Conservation (phyloP, 2,888 invertebrate species). For the Dendrolimus pini region DNA sequence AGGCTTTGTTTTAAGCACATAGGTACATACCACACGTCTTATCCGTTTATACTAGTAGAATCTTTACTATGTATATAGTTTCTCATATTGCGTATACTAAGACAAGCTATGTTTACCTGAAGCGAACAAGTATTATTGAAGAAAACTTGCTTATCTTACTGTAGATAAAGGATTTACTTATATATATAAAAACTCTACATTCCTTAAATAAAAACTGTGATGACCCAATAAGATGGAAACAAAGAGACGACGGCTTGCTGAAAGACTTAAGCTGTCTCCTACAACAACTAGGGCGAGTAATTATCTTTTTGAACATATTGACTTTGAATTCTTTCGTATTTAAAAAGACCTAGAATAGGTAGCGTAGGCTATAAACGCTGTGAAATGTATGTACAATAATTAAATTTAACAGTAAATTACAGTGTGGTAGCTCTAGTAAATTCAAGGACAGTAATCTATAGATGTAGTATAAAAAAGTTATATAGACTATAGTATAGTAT, state of each 20-base stretch:
- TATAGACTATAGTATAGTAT: conserved; percentile 58
- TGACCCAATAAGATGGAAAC: conserved; percentile 34
- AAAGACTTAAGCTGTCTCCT: conserved; percentile 51
- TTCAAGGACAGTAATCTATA: conserved; percentile 47
- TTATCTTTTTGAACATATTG: conserved; percentile 53
- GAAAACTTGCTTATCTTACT: background rate
- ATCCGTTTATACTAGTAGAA: too few species aligned
- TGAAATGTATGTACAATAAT: conserved; percentile 32
- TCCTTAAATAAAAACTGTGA: conserved; percentile 5
- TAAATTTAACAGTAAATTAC: conserved; percentile 24
- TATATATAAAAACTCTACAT: background rate
- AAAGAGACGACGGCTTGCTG: conserved; percentile 54
- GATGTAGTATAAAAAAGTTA: conserved; percentile 18
- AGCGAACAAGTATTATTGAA: background rate
- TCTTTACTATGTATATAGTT: too few species aligned
- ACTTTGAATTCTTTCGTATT: conserved; percentile 50
- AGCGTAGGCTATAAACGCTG: conserved; percentile 43
- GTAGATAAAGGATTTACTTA: conserved; percentile 14
- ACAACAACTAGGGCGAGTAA: conserved; percentile 71
- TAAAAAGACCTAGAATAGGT: conserved; percentile 62
- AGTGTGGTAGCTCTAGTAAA: conserved; percentile 63
- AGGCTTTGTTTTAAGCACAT: too few species aligned
- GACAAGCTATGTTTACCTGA: too few species aligned
- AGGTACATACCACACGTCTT: too few species aligned
- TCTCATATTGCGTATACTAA: too few species aligned